Evolutionary conservation across 2,113 vertebrate genomes (phyloP).

Genomic region (Xiphias gladius): DNA sequence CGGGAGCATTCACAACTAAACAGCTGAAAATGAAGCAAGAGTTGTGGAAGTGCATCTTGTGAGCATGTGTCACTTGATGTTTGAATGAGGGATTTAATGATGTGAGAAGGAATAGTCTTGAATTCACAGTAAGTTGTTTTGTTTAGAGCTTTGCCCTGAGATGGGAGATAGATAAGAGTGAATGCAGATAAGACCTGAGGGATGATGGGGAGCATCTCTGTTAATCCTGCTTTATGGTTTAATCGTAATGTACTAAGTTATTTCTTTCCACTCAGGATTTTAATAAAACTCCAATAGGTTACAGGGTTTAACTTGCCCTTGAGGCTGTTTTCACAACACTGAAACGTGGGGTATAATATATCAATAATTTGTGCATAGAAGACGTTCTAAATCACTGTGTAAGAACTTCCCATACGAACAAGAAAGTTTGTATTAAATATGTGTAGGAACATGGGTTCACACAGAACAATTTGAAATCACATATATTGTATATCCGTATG

Average conservation of each 20-base stretch:
- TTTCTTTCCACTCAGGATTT: neutral
- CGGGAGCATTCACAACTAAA: neutral
- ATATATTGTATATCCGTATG: neutral
- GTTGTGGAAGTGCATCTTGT: neutral
- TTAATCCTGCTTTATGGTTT: constrained; percentile 4
- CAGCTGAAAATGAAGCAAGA: constrained; percentile 17
- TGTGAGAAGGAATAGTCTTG: neutral
- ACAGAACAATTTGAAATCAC: neutral
- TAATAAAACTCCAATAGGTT: neutral
- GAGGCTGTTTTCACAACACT: neutral
- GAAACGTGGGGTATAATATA: neutral
- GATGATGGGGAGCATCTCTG: neutral
- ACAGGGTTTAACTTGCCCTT: neutral
- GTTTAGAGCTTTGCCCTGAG: constrained; percentile 1
- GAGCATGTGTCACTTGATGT: constrained; percentile 1
- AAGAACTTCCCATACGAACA: neutral
- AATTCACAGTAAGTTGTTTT: constrained; percentile 12
- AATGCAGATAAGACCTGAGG: constrained; percentile 15
- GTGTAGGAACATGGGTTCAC: too few relatives aligned
- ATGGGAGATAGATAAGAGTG: neutral
- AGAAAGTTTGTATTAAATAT: neutral
- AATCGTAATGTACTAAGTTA: neutral
- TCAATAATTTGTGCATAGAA: too few relatives aligned
- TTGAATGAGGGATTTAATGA: constrained; percentile 4
- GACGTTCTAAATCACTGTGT: neutral